A percentile compares a stretch with the other conserved stretches of the same genome.
phyloP scores from a whole-genome alignment of 2,113 vertebrate species.

The Eurystomus gularis region DNA sequence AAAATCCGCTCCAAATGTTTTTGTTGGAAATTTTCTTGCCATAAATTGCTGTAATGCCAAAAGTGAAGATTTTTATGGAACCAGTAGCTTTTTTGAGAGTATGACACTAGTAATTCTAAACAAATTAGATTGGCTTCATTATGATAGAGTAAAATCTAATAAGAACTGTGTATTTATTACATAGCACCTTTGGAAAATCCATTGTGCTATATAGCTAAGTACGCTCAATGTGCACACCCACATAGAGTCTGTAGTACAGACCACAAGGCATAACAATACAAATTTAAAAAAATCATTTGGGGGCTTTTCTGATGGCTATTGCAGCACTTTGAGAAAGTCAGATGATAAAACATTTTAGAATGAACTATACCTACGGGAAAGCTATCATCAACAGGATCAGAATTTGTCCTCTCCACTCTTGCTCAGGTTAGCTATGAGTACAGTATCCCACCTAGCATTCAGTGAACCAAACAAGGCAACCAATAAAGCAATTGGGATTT shows the following conservation, averaged over 20 bases:
- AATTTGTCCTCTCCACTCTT: not conserved
- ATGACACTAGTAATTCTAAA: not conserved
- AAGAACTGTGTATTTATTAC: not conserved
- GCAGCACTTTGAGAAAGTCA: not conserved
- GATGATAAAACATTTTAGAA: not conserved
- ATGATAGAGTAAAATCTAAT: not conserved
- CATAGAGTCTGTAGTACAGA: not conserved
- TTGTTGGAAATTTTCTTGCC: not conserved
- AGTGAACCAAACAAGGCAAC: not conserved
- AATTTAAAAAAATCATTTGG: not conserved
- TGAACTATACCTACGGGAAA: not conserved
- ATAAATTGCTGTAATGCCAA: not conserved
- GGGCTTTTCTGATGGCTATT: not conserved
- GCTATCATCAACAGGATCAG: fast-evolving
- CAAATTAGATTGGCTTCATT: not conserved
- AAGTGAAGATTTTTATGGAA: not conserved
- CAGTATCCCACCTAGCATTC: too few species aligned
- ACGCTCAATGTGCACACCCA: not conserved
- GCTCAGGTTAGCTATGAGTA: not conserved
- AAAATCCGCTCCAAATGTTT: not conserved
- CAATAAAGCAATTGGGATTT: not conserved
- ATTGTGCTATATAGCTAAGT: not conserved
- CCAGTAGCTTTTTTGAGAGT: not conserved
- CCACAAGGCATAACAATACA: not conserved
- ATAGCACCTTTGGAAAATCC: not conserved